These are phyloP conservation scores for Drosophila hydei DNA, from an alignment of 1,140 invertebrate species.

Conservation along the genomic window DNA sequence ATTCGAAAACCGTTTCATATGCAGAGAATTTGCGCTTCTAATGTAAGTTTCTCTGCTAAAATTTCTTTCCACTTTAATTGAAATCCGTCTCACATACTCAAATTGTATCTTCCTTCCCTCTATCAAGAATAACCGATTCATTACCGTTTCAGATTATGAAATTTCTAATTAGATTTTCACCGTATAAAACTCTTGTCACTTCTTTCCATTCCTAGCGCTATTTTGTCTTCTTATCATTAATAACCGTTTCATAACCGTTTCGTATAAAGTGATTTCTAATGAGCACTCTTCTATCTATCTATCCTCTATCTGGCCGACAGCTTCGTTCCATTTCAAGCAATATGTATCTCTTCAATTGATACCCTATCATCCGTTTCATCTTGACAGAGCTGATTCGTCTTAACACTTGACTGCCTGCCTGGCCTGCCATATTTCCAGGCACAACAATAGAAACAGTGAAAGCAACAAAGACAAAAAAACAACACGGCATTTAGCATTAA, in stretches of 20 bases:
- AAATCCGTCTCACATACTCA: too few species aligned
- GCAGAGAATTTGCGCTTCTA: too few species aligned
- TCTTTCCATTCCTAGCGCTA: background rate
- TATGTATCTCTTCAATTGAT: conserved; percentile 58
- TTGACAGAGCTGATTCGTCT: conserved; percentile 70
- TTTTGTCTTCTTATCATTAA: background rate
- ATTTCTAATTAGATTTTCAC: too few species aligned
- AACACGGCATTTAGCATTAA: conserved; percentile 73
- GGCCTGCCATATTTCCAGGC: conserved; percentile 39
- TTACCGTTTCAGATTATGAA: too few species aligned
- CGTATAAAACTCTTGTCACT: too few species aligned
- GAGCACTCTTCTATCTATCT: background rate
- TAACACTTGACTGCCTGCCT: conserved; percentile 68
- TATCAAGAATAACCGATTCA: too few species aligned
- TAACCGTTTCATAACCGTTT: background rate
- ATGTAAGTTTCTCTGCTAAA: too few species aligned
- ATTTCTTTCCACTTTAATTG: too few species aligned
- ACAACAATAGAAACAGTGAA: conserved; percentile 30
- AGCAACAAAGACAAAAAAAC: conserved; percentile 60
- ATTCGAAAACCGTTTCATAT: too few species aligned
- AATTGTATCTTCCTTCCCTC: too few species aligned
- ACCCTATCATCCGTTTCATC: conserved; percentile 57
- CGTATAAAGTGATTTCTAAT: background rate
- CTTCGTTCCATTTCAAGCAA: background rate
- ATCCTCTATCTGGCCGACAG: background rate